Base-by-base conservation (phyloP, 2,113 vertebrate genomes). In the Catharus minimus region DNA sequence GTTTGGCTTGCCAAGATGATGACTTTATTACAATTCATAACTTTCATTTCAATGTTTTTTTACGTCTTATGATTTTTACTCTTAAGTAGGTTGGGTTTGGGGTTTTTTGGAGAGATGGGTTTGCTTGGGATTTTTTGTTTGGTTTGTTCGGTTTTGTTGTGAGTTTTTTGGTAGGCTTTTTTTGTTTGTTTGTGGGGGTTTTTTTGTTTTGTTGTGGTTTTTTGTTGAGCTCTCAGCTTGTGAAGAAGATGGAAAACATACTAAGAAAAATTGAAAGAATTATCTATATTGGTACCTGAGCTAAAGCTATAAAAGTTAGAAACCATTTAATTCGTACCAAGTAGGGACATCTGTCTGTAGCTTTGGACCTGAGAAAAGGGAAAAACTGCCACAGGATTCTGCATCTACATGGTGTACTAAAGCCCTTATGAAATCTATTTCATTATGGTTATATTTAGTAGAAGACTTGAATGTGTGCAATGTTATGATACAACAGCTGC, bases 11-110 rank as follows among this genome's bases (percentile, higher is more conserved):
- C 36, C 56, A 67, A 62, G 79, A 24, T 82, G 55, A 91, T 62
- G 47, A 47, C 24, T 85, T 88, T 71, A 83, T 94, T 83, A 81
- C 41, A 77, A 62, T 52, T 80, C 38, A 65, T 77, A 33, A 61
- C 58, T 58, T 77, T 66, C 55, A 66, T 88, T 83, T 95, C 60
- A 58, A 53, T 82, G 56, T 39, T 77, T 93, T 82, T 83, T 83
- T 56, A 52, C 64, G 77, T 50, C 43, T 82, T 62, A 71, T 49
- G 57, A 12, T 50, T 79, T 89, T 89, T 69, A 68, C 32, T 39
- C 18, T 38, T 1, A 23, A 57, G 8, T 60, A 39, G 7, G 11
- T 30, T 30, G 15, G 2, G 5, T 30, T 66, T 21, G 11, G 9
- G 7, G 5, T 7, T 53, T 24, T 27, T 43, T 4, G 4, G 11